A percentile compares a stretch with the other conserved stretches of the same genome.
phyloP scores from a whole-genome alignment of 2,113 vertebrate genomes.

The Halichoeres trimaculatus region DNA sequence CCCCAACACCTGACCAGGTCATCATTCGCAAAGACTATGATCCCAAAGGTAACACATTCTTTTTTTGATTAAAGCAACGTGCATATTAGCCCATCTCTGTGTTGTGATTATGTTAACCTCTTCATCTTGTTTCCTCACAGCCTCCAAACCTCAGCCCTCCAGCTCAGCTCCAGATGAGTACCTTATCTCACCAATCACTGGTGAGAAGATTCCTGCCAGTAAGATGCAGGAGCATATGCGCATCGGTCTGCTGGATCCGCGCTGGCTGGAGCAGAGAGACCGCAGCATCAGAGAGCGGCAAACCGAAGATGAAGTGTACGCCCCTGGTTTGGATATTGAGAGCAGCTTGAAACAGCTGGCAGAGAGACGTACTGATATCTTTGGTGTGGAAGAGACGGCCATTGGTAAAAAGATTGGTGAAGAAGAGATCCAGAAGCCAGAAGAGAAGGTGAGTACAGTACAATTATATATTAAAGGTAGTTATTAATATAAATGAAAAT shows the following conservation, averaged over 20 bases:
- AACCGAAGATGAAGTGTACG: slow-evolving; percentile 97
- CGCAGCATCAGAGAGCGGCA: slow-evolving; percentile 96
- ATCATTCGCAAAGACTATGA: slow-evolving; percentile 98
- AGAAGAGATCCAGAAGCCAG: slow-evolving; percentile 99
- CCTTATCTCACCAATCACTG: slow-evolving; percentile 97
- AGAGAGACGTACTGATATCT: slow-evolving; percentile 98
- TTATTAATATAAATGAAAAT: neutral
- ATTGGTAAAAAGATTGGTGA: slow-evolving; percentile 99
- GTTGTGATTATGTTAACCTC: slow-evolving; percentile 13
- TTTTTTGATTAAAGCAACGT: neutral
- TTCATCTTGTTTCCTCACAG: slow-evolving; percentile 73
- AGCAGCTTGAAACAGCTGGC: slow-evolving; percentile 99
- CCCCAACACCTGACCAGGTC: slow-evolving; percentile 97
- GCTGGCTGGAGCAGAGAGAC: slow-evolving; percentile 97
- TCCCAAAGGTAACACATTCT: slow-evolving; percentile 90
- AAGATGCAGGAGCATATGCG: slow-evolving; percentile 99
- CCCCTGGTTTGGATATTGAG: slow-evolving; percentile 97
- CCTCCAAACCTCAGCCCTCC: slow-evolving; percentile 88
- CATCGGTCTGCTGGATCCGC: slow-evolving; percentile 96
- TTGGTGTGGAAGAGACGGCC: slow-evolving; percentile 97
- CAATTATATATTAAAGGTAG: neutral
- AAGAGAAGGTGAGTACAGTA: slow-evolving; percentile 91
- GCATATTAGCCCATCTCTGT: neutral
- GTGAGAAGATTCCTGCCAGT: slow-evolving; percentile 97
- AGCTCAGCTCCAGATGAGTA: slow-evolving; percentile 89